phyloP scores from a whole-genome alignment of 2,113 vertebrate species.

The Lynx canadensis region DNA sequence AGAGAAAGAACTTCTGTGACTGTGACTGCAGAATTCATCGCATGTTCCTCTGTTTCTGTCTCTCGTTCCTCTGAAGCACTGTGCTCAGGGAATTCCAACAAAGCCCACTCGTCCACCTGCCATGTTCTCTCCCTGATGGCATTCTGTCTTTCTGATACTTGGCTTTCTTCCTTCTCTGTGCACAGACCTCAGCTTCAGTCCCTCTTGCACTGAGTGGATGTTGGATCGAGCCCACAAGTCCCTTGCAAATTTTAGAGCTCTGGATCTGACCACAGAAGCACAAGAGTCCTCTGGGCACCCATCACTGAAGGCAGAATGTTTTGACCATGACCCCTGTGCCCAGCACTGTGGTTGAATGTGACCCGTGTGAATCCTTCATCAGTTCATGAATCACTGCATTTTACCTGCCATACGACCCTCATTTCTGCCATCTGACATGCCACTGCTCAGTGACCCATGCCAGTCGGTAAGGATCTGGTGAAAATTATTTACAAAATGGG shows the following conservation, averaged over 20 bases:
- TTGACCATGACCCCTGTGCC: accelerated
- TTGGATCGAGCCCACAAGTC: not conserved
- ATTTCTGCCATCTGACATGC: not conserved
- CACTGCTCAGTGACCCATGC: accelerated
- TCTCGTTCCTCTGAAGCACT: not conserved
- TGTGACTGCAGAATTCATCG: not conserved
- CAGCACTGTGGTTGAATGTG: not conserved
- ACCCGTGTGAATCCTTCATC: not conserved
- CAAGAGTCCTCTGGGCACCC: not conserved
- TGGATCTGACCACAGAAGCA: not conserved
- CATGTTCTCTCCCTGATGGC: not conserved
- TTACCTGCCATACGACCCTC: accelerated
- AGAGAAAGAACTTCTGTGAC: not conserved
- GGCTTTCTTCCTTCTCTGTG: not conserved
- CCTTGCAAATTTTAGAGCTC: not conserved
- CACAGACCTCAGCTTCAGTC: not conserved
- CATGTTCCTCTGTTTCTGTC: not conserved
- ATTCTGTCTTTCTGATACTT: not conserved
- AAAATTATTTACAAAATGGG: not conserved
- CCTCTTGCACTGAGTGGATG: not conserved
- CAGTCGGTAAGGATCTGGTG: not conserved
- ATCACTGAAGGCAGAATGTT: not conserved
- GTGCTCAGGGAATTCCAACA: not conserved
- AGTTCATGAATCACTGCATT: accelerated
- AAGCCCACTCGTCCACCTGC: not conserved